Conservation (phyloP, 2,797 vertebrate species). For the Tangara arthus region DNA sequence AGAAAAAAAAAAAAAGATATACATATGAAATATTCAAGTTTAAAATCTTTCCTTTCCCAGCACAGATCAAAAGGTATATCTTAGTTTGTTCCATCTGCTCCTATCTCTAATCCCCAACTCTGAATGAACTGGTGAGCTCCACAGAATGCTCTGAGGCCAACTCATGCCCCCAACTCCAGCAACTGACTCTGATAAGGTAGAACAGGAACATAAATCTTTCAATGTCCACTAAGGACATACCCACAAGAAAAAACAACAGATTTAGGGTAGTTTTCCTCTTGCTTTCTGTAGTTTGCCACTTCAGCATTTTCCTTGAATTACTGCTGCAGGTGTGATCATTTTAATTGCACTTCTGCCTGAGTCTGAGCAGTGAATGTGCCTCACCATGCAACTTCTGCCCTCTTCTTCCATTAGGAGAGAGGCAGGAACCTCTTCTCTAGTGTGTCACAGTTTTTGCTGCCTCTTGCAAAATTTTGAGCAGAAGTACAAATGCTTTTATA, state of each 20-base stretch:
- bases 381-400: background rate
- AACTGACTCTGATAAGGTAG: background rate
- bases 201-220: background rate
- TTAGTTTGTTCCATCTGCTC: background rate
- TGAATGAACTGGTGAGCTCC: background rate
- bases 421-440: background rate
- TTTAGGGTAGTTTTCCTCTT: background rate
- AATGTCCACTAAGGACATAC: rapidly evolving
- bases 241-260: background rate
- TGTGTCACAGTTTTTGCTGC: rapidly evolving
- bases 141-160: background rate
- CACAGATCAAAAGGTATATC: background rate
- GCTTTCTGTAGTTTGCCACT: background rate
- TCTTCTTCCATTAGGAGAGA: background rate
- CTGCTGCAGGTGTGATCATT: background rate
- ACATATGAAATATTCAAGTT: background rate
- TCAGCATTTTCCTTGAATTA: background rate
- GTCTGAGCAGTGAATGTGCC: background rate
- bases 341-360: background rate
- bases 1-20: background rate
- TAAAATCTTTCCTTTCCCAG: background rate
- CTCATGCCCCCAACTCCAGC: background rate
- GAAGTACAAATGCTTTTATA: background rate
- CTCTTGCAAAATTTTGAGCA: background rate
- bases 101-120: background rate